Base-by-base conservation (phyloP, 2,113 vertebrate species). In the Ctenodactylus gundi region DNA sequence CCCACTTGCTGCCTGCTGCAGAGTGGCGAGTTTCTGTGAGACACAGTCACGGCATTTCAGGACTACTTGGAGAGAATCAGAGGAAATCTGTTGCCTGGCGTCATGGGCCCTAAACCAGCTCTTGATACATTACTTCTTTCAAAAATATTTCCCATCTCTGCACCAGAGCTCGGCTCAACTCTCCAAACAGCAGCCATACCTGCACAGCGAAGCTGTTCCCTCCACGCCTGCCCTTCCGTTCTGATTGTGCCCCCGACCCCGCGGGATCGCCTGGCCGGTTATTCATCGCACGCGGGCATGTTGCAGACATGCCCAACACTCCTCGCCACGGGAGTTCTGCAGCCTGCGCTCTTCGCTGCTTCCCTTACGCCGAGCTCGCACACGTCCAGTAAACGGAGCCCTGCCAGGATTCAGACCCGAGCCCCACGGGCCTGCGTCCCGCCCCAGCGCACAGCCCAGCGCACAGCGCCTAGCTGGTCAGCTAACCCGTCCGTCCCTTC, bases 11-110 rank as follows among this genome's bases (percentile, higher is more conserved):
- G 20, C 29, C 0, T 70, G 0, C 60, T 1, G 1, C 82, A 29
- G 0, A 44, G 4, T 11, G 51, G 49, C 2, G 0, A 68, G n/a
- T 62, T 25, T 0, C 67, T 21, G 14, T 21, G 10, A 4, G 4
- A 3, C 0, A 34, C 58, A 3, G 4, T 53, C 29, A 0, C 13
- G 0, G 18, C 15, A 6, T 0, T 14, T 23, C 41, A 39, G 39
- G n/a, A 6, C 49, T 7, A 0, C 68, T 36, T 0, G 1, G 9
- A 39, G 83, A 64, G 39, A 36, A 3, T 9, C 10, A 1, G 86
- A 58, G 67, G 55, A 36, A 23, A 20, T n/a, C 4, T 25, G 34
- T 1, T 5, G 25, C 1, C 57, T 44, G 11, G 23, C 23, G 1
- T 21, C 31, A n/a, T 36, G 11, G 8, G 20, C 3, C 36, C 55